These are phyloP conservation scores for Drosophila mettleri DNA, from an alignment of 2,888 invertebrate genomes.

Conservation along the genomic window DNA sequence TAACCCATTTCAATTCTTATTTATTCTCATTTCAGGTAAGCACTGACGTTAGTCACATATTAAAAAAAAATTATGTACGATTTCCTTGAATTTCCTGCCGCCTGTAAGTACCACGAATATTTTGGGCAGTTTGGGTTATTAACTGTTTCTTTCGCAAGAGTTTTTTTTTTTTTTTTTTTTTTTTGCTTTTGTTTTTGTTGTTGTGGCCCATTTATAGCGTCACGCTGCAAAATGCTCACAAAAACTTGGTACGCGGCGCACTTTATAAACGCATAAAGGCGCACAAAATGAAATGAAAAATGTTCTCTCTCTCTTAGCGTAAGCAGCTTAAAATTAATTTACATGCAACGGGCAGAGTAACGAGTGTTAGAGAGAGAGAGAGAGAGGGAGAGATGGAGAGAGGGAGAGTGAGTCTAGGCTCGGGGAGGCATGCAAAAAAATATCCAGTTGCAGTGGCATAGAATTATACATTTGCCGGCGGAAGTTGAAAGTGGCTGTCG, in stretches of 20 bases:
- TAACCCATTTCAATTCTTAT: conserved; percentile 18
- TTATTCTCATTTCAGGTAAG: conserved; percentile 65
- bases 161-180: too few relatives aligned
- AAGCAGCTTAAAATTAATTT: conserved; percentile 81
- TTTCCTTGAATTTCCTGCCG: background rate
- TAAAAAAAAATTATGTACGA: background rate
- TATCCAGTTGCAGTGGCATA: conserved; percentile 67
- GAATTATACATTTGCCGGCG: conserved; percentile 81
- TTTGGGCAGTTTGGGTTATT: conserved; percentile 10
- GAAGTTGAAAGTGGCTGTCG: conserved; percentile 77
- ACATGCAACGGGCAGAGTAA: conserved; percentile 40
- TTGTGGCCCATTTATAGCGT: conserved; percentile 5
- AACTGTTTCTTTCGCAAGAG: conserved; percentile 5
- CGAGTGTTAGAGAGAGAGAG: background rate
- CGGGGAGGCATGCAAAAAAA: conserved; percentile 17
- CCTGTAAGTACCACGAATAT: conserved; percentile 40
- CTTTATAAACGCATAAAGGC: conserved; percentile 35
- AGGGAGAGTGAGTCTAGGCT: conserved; percentile 3
- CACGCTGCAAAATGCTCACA: conserved; percentile 6
- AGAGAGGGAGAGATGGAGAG: background rate
- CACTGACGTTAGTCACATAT: background rate
- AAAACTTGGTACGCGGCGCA: conserved; percentile 28
- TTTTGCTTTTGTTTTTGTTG: background rate
- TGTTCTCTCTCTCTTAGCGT: conserved; percentile 62
- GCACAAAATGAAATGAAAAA: conserved; percentile 68